Evolutionary conservation across 2,888 invertebrate species (phyloP), one percentile per base, ranked within the genome.

Genomic region (Caenorhabditis wallacei): DNA sequence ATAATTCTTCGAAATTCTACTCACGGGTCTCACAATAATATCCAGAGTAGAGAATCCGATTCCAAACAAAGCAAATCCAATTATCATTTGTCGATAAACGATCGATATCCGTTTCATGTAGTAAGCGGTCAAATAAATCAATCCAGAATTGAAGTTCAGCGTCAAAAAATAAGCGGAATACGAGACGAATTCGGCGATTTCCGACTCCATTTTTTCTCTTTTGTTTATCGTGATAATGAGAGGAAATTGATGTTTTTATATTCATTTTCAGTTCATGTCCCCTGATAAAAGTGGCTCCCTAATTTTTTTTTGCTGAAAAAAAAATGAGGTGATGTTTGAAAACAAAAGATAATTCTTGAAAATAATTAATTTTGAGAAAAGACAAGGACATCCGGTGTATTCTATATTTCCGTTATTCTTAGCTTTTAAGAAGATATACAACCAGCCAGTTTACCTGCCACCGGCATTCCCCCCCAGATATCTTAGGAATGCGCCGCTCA

Each of bases 21-120:
- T 71, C 51, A 71, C 71, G 16, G 71, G 71, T 61, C 71, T 71
- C 22, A 71, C 71, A 20, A 71, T 48, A n/a, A 71, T 37, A 37
- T 71, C 71, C 18, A 48, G 22, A 20, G 61, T 71, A 8, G 71
- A 71, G 13, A 71, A 71, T 20, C 48, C 48, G 18, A 71, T 71
- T 8, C 71, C 71, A 24, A 71, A 18, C 13, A 61, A n/a, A 16
- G 71, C 71, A 22, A 71, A 71, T 1, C 71, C 71, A 11, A 69
- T 43, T 4, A 69, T 56, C 69, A 54, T 69, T 8, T 56, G 69
- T 13, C 64, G 64, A 35, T 64, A 64, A 51, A 20, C 48, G 2
- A 30, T 30, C 20, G 64, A 46, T 8, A 61, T 46, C 26, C 61
- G 22, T 40, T 46, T 61, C n/a, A 43, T 70, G 20, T 57, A 30